phyloP scores from a whole-genome alignment of 2,113 vertebrate species.

The Melozone crissalis region DNA sequence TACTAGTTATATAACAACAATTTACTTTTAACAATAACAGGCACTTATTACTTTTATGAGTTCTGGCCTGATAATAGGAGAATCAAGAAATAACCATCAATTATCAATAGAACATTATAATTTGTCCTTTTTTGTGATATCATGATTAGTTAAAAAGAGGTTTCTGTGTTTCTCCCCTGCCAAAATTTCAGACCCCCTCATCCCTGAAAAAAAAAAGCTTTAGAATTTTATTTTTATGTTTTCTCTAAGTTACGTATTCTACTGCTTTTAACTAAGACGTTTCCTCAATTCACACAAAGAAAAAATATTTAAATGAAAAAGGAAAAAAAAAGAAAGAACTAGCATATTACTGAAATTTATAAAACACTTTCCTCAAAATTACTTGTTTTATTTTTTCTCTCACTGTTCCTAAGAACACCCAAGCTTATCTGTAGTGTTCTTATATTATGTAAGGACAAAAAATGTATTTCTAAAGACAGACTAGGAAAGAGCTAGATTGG shows the following conservation, averaged over 20 bases:
- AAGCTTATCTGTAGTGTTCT: not conserved
- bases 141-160: slow-evolving; percentile 59
- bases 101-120: slow-evolving; percentile 75
- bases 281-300: not conserved
- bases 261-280: not conserved
- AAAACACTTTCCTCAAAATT: not conserved
- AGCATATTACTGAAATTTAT: not conserved
- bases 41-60: slow-evolving; percentile 71
- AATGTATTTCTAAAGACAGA: not conserved
- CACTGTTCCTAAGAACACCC: not conserved
- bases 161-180: slow-evolving; percentile 47
- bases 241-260: not conserved
- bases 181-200: slow-evolving; percentile 59
- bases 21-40: slow-evolving; percentile 72
- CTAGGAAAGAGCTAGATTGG: not conserved
- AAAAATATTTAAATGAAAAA: not conserved
- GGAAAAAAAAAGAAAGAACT: not conserved
- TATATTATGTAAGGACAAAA: not conserved
- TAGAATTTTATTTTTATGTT: not conserved
- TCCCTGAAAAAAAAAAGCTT: not conserved
- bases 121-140: slow-evolving; percentile 66
- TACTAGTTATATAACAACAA: slow-evolving; percentile 69
- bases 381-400: slow-evolving; percentile 10
- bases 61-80: slow-evolving; percentile 72
- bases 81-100: slow-evolving; percentile 70